Evolutionary conservation across 2,113 vertebrate species (phyloP).

Genomic region (Garra rufa): DNA sequence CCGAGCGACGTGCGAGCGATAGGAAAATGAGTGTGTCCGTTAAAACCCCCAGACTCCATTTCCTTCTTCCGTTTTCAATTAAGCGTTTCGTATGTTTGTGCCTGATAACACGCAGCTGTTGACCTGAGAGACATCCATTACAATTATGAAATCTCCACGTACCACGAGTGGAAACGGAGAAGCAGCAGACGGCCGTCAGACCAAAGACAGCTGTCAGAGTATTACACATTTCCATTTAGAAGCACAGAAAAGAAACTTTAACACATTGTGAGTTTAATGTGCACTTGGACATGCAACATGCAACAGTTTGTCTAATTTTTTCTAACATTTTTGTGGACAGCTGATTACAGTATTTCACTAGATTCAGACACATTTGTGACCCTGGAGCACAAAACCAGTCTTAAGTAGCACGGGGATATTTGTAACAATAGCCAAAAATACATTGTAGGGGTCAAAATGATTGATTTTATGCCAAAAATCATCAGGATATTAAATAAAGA

Average conservation of each 20-base stretch:
- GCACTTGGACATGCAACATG: background rate
- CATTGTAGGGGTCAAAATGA: too few relatives aligned
- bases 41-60: constrained; percentile 49
- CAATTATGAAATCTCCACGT: constrained; percentile 63
- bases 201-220: too few relatives aligned
- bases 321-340: background rate
- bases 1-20: constrained; percentile 71
- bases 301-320: background rate
- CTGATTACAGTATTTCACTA: background rate
- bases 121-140: constrained; percentile 64
- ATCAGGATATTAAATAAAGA: too few relatives aligned
- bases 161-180: constrained; percentile 13
- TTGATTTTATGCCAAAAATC: too few relatives aligned
- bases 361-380: background rate
- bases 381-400: too few relatives aligned
- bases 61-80: constrained; percentile 70
- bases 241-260: background rate
- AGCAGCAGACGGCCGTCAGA: too few relatives aligned
- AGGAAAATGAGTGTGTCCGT: constrained; percentile 67
- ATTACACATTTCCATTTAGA: background rate
- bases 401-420: too few relatives aligned
- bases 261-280: background rate
- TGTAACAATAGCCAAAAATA: too few relatives aligned
- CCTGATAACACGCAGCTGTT: constrained; percentile 74
- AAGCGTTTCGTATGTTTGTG: constrained; percentile 66